Percentiles rank a stretch among this genome's conserved stretches.
These are phyloP conservation scores for Harpagifer antarcticus DNA, from an alignment of 2,797 vertebrate genomes.

Conservation along the genomic window DNA sequence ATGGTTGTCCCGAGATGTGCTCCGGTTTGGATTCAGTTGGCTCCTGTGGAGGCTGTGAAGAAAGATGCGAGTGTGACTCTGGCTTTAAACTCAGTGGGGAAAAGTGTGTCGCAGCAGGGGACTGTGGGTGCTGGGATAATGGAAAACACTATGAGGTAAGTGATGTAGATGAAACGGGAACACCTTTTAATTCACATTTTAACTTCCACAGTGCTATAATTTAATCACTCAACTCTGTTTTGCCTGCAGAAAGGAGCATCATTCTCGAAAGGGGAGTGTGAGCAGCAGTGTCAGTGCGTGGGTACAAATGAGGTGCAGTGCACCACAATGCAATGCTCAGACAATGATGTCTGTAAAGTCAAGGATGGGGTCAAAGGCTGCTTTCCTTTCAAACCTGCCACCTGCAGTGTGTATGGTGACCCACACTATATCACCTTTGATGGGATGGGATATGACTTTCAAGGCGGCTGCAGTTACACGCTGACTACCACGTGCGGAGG, in stretches of 20 bases:
- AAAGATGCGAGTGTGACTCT: constrained; percentile 87
- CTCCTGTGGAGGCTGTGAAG: constrained; percentile 82
- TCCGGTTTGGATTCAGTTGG: constrained; percentile 47
- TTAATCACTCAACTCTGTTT: constrained; percentile 19
- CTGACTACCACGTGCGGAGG: constrained; percentile 79
- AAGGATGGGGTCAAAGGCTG: constrained; percentile 82
- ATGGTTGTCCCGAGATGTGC: constrained; percentile 86
- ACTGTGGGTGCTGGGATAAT: constrained; percentile 88
- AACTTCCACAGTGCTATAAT: neutral
- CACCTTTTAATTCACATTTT: constrained; percentile 2
- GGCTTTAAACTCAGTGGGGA: constrained; percentile 85
- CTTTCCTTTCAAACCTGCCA: constrained; percentile 73
- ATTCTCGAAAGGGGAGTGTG: constrained; percentile 76
- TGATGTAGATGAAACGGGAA: constrained; percentile 11
- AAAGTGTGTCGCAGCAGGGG: constrained; percentile 80
- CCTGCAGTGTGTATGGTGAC: constrained; percentile 87
- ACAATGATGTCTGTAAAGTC: constrained; percentile 79
- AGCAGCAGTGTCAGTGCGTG: constrained; percentile 79
- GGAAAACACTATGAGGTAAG: constrained; percentile 82
- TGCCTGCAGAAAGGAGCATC: constrained; percentile 77
- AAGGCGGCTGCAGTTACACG: constrained; percentile 86
- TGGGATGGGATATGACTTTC: constrained; percentile 79
- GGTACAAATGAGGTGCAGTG: constrained; percentile 78
- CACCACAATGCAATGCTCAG: constrained; percentile 70
- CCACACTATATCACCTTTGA: constrained; percentile 90